Conservation (phyloP, 2,113 vertebrate species). For the Pseudopipra pipra region DNA sequence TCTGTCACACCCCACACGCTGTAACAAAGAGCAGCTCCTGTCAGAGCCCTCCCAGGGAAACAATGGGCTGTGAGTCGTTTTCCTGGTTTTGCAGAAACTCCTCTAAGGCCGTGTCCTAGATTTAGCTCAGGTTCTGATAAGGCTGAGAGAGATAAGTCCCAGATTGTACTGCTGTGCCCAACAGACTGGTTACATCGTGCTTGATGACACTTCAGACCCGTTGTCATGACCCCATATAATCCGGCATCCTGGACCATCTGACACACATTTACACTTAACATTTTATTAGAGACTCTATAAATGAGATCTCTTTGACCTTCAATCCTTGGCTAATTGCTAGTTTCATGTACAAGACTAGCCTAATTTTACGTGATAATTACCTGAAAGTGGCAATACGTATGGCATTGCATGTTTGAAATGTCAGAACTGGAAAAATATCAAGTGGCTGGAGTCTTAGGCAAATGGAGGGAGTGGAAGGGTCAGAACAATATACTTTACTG, state of each 20-base stretch:
- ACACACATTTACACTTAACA: slow-evolving; percentile 94
- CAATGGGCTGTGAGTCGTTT: not conserved
- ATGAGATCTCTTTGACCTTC: slow-evolving; percentile 85
- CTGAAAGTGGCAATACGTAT: slow-evolving; percentile 77
- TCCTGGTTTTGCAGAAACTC: slow-evolving; percentile 12
- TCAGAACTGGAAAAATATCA: slow-evolving; percentile 76
- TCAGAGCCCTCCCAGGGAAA: not conserved
- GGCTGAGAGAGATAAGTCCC: slow-evolving; percentile 63
- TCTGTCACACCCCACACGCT: accelerated
- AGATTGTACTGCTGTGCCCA: slow-evolving; percentile 73
- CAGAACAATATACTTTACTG: slow-evolving; percentile 41
- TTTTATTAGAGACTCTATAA: slow-evolving; percentile 84
- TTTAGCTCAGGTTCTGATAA: slow-evolving; percentile 52
- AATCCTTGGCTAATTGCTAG: slow-evolving; percentile 82
- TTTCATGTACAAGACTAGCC: slow-evolving; percentile 80
- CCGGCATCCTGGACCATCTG: slow-evolving; percentile 87
- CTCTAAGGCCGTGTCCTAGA: slow-evolving; percentile 60
- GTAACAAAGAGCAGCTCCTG: not conserved
- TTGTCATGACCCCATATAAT: slow-evolving; percentile 76
- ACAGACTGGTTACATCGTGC: slow-evolving; percentile 56
- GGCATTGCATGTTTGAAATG: slow-evolving; percentile 77
- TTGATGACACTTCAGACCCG: slow-evolving; percentile 69
- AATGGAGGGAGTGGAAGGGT: slow-evolving; percentile 37
- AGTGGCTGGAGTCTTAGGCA: slow-evolving; percentile 64
- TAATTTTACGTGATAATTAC: slow-evolving; percentile 84